Base-by-base conservation (phyloP, 2,797 vertebrate genomes). In the Varecia variegata region DNA sequence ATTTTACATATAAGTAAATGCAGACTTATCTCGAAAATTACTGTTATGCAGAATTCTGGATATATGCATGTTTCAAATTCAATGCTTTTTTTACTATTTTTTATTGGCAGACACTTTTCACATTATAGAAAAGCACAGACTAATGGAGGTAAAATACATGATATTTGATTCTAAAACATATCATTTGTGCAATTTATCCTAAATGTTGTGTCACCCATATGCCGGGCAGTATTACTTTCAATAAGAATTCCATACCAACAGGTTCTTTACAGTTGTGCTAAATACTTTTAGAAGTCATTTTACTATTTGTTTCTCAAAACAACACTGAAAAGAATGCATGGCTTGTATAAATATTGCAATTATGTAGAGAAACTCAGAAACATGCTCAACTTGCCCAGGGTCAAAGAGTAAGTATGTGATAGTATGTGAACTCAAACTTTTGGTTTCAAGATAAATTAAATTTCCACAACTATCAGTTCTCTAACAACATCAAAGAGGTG, bases 261-360 rank as follows among this genome's bases (percentile, higher is more conserved):
- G 1, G 5, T 80, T 71, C 5, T 77, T 85, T 23, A 15, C 50
- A 56, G 32, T 54, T 85, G 76, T 74, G 27, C 15, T 17, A 88
- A 88, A 62, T 94, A 91, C 81, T 79, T 68, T 91, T 9, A 94
- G 50, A 62, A 90, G 52, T 62, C 12, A 38, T 73, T 77, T 92
- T 67, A 9, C 25, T 3, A 79, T 67, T 71, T 87, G 11, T 90
- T 95, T 88, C 38, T 67, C 40, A 88, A 90, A 90, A 82, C 30
- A 86, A 68, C 35, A 12, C n/a, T 60, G 2, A 79, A 27, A 73
- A 54, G 38, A 93, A 58, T 50, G 23, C 12, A 17, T 82, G 11
- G 4, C 17, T 88, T 81, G 0, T 73, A 27, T 5, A 25, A 30
- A 50, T 93, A 88, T 32, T 82, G 17, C 2, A 88, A 32, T 50